Evolutionary conservation across 2,888 invertebrate genomes (phyloP).

Genomic region (Heliconius aoede): DNA sequence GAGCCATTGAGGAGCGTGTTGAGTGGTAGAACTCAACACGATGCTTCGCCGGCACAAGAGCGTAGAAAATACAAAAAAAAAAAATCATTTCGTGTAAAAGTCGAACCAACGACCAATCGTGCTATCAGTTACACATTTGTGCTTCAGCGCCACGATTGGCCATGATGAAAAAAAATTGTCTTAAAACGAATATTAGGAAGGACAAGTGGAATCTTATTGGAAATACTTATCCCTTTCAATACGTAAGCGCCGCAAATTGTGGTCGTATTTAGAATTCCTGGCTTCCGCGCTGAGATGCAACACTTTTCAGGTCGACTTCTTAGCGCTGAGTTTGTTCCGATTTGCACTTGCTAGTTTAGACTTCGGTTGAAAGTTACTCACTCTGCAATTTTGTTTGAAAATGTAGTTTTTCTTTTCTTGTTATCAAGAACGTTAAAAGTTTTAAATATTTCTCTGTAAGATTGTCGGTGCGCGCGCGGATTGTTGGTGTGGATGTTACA

Average conservation of each 20-base stretch:
- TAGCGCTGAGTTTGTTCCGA: conserved; percentile 38
- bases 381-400: conserved; percentile 34
- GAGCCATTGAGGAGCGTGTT: too few relatives aligned
- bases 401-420: conserved; percentile 33
- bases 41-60: too few relatives aligned
- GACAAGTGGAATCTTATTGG: conserved; percentile 33
- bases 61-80: too few relatives aligned
- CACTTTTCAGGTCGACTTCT: conserved; percentile 29
- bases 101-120: too few relatives aligned
- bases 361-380: conserved; percentile 24
- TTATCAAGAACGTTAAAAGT: conserved; percentile 30
- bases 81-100: too few relatives aligned
- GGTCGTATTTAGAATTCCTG: conserved; percentile 44
- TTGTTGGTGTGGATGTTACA: conserved; percentile 12
- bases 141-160: too few relatives aligned
- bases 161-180: background rate
- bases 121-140: too few relatives aligned
- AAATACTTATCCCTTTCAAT: conserved; percentile 43
- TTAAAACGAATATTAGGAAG: background rate
- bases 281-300: conserved; percentile 39
- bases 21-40: too few relatives aligned
- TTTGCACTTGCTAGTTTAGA: conserved; percentile 40
- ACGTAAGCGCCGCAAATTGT: conserved; percentile 38
- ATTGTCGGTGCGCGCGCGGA: conserved; percentile 15
- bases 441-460: conserved; percentile 28